A percentile compares a stretch with the other conserved stretches of the same genome.
Conservation (phyloP, 2,888 invertebrate genomes). For the Cephus rjabovi region DNA sequence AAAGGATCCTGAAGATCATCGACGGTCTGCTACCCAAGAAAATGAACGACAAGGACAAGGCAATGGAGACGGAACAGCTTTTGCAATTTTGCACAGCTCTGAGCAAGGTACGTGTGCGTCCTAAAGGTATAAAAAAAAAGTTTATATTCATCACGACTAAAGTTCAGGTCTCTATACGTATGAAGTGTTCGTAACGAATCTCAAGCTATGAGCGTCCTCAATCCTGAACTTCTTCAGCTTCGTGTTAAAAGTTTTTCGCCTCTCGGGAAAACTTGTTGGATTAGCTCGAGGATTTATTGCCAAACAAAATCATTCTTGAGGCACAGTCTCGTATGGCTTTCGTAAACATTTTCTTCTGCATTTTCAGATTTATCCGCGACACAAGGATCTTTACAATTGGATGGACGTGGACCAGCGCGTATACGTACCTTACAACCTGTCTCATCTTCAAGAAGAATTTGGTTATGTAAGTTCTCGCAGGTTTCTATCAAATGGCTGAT, state of each 20-base stretch:
- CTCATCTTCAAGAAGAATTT: conserved; percentile 65
- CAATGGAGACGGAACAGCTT: conserved; percentile 63
- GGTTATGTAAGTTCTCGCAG: conserved; percentile 62
- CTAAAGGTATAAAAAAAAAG: conserved; percentile 1
- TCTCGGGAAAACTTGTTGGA: background rate
- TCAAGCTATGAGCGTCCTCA: background rate
- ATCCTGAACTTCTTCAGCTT: background rate
- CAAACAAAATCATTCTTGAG: background rate
- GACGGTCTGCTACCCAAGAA: conserved; percentile 62
- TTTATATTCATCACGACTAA: background rate
- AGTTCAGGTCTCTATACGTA: background rate
- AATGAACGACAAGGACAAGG: conserved; percentile 59
- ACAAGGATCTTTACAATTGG: conserved; percentile 65
- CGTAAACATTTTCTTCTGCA: background rate
- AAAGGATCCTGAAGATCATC: conserved; percentile 61
- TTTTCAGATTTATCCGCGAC: conserved; percentile 62
- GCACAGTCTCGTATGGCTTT: background rate
- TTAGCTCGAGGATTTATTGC: background rate
- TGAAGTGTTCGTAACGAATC: background rate
- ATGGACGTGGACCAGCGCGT: conserved; percentile 64
- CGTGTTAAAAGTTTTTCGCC: background rate
- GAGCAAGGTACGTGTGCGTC: conserved; percentile 54
- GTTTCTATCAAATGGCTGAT: conserved; percentile 16
- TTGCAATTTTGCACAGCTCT: conserved; percentile 65
- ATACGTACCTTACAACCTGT: conserved; percentile 63